phyloP scores from a whole-genome alignment of 2,888 invertebrate species.

The Scaeva pyrastri region DNA sequence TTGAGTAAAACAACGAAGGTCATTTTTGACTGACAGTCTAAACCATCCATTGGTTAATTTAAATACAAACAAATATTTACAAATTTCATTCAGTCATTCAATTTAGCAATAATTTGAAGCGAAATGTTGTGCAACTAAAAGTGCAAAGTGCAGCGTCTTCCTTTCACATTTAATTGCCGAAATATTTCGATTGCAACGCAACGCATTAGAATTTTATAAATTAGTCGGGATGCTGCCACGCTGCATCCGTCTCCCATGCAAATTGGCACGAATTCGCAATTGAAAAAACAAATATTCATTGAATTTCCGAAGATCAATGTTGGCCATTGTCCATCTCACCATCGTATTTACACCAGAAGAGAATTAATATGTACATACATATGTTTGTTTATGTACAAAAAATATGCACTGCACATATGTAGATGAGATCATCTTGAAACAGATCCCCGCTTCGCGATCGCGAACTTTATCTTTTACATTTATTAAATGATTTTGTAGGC shows the following conservation, averaged over 20 bases:
- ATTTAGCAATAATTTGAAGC: slow-evolving; percentile 32
- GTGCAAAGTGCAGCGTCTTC: slow-evolving; percentile 35
- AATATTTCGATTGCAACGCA: slow-evolving; percentile 32
- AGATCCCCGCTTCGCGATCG: slow-evolving; percentile 30
- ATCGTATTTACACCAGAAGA: not conserved
- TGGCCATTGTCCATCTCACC: slow-evolving; percentile 52
- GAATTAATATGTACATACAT: not conserved
- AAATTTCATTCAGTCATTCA: slow-evolving; percentile 31
- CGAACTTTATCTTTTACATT: slow-evolving; percentile 5
- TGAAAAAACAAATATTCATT: slow-evolving; percentile 26
- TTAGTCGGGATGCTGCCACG: slow-evolving; percentile 21
- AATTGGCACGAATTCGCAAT: slow-evolving; percentile 50
- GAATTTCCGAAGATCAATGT: slow-evolving; percentile 47
- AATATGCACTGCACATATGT: too few relatives aligned
- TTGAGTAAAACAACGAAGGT: slow-evolving; percentile 13
- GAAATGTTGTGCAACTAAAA: slow-evolving; percentile 42
- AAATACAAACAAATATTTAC: not conserved
- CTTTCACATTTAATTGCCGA: slow-evolving; percentile 50
- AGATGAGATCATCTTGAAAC: slow-evolving; percentile 63
- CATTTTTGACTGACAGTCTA: slow-evolving; percentile 10
- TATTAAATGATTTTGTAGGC: slow-evolving; percentile 24
- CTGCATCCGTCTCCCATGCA: slow-evolving; percentile 26
- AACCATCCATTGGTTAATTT: not conserved
- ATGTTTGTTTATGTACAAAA: too few relatives aligned
- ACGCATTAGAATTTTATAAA: slow-evolving; percentile 19